Percentiles rank a stretch among this genome's conserved stretches.
Evolutionary conservation across 2,888 invertebrate genomes (phyloP).

Genomic region (Hipparchia sbordonii): DNA sequence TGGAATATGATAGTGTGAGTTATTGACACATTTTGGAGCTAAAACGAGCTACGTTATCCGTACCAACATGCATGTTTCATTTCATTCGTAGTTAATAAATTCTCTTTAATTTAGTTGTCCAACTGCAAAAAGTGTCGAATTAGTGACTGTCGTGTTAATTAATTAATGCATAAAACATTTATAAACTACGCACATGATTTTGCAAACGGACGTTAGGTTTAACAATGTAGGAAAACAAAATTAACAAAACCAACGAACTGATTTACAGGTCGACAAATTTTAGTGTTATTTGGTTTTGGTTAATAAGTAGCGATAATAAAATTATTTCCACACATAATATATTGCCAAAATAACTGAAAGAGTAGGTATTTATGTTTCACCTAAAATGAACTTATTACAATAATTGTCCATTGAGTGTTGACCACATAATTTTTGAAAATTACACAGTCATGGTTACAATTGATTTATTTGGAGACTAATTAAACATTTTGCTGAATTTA

Average conservation of each 20-base stretch:
- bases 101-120: no score
- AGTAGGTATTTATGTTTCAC: background rate
- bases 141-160: constrained; percentile 17
- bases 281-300: constrained; percentile 36
- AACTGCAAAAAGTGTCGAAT: constrained; percentile 15
- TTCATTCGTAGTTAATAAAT: no score
- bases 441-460: background rate
- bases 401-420: background rate
- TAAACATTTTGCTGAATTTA: background rate
- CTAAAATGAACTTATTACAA: background rate
- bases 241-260: constrained; percentile 42
- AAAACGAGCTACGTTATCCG: background rate
- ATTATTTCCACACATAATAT: background rate
- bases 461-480: constrained; percentile 1
- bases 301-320: constrained; percentile 30
- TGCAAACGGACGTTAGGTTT: constrained; percentile 11
- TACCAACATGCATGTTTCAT: background rate
- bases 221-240: constrained; percentile 40
- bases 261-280: constrained; percentile 37
- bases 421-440: constrained; percentile 7
- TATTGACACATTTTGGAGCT: background rate
- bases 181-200: constrained; percentile 9
- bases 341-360: background rate
- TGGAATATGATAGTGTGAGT: no score
- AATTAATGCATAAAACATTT: constrained; percentile 16